Evolutionary conservation across 1,140 invertebrate species (phyloP).

Genomic region (Listronotus bonariensis): DNA sequence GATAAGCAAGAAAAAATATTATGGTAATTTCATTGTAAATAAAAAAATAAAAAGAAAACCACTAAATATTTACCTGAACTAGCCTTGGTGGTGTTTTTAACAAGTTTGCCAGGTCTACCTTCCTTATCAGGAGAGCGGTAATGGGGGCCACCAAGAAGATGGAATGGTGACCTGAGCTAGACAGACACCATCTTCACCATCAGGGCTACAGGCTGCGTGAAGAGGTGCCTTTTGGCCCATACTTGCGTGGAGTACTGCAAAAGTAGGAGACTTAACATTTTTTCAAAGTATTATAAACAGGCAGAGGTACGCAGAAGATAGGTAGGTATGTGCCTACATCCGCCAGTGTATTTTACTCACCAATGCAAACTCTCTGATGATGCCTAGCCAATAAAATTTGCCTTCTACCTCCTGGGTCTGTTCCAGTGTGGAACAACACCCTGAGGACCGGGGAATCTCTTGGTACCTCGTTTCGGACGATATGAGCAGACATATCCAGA

Average conservation of each 20-base stretch:
- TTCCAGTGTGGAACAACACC: slow-evolving; percentile 87
- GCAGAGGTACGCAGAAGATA: too few relatives aligned
- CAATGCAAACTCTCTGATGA: slow-evolving; percentile 70
- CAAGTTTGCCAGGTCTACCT: slow-evolving; percentile 59
- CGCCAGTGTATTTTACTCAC: neutral
- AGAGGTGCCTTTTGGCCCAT: slow-evolving; percentile 63
- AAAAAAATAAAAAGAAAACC: too few relatives aligned
- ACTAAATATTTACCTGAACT: slow-evolving; percentile 59
- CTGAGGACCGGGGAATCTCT: slow-evolving; percentile 84
- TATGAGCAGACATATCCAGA: slow-evolving; percentile 86
- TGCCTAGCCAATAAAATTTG: slow-evolving; percentile 60
- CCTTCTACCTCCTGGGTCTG: slow-evolving; percentile 69
- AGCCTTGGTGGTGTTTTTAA: slow-evolving; percentile 70
- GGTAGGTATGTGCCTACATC: too few relatives aligned
- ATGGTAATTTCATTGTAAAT: too few relatives aligned
- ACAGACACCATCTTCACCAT: slow-evolving; percentile 87
- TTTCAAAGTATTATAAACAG: too few relatives aligned
- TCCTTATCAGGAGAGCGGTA: slow-evolving; percentile 65
- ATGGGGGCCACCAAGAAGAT: slow-evolving; percentile 83
- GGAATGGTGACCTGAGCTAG: slow-evolving; percentile 82
- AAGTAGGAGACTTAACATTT: neutral
- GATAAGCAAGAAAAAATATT: too few relatives aligned
- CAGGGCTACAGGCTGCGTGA: slow-evolving; percentile 83
- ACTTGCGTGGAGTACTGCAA: slow-evolving; percentile 68
- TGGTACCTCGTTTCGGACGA: slow-evolving; percentile 82